A percentile compares a stretch with the other conserved stretches of the same genome.
Conservation (phyloP, 2,797 vertebrate genomes). For the Austrolebias charrua region DNA sequence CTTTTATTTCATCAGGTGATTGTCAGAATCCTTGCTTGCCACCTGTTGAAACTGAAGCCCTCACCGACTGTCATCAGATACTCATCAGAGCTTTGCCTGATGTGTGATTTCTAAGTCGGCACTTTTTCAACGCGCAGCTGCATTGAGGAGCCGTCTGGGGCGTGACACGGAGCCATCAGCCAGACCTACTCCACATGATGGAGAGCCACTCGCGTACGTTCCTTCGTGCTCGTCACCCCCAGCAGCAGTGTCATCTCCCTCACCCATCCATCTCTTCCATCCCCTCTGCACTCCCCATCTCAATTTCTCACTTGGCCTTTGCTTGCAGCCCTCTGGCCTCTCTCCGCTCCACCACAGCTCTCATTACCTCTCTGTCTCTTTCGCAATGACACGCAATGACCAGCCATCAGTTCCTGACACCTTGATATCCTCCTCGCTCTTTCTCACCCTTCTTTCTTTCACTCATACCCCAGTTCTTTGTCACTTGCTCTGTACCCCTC, state of each 20-base stretch:
- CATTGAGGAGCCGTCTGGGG: slow-evolving; percentile 1
- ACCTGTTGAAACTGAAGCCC: slow-evolving; percentile 11
- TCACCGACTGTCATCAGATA: slow-evolving; percentile 30
- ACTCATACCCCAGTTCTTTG: slow-evolving; percentile 20
- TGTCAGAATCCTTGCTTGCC: slow-evolving; percentile 19
- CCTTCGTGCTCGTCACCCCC: slow-evolving; percentile 16
- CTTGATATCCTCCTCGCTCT: slow-evolving; percentile 42
- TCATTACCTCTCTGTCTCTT: slow-evolving; percentile 63
- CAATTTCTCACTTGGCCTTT: slow-evolving; percentile 70
- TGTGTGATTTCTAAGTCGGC: slow-evolving; percentile 6
- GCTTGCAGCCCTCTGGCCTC: slow-evolving; percentile 51
- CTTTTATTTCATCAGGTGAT: slow-evolving; percentile 9
- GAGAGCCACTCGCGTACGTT: slow-evolving; percentile 33
- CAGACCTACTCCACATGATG: slow-evolving; percentile 45
- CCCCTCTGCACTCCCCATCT: slow-evolving; percentile 48
- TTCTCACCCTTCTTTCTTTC: slow-evolving; percentile 12
- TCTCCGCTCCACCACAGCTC: slow-evolving; percentile 42
- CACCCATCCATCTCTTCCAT: slow-evolving; percentile 30
- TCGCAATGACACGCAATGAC: slow-evolving; percentile 53
- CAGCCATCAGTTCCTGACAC: slow-evolving; percentile 53
- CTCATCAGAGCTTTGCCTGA: slow-evolving; percentile 32
- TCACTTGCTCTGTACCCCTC: slow-evolving; percentile 20
- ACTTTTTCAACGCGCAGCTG: slow-evolving; percentile 14
- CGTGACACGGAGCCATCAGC: slow-evolving; percentile 32
- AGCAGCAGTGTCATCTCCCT: slow-evolving; percentile 28